phyloP scores from a whole-genome alignment of 2,113 vertebrate genomes.

The Elephantulus edwardii region DNA sequence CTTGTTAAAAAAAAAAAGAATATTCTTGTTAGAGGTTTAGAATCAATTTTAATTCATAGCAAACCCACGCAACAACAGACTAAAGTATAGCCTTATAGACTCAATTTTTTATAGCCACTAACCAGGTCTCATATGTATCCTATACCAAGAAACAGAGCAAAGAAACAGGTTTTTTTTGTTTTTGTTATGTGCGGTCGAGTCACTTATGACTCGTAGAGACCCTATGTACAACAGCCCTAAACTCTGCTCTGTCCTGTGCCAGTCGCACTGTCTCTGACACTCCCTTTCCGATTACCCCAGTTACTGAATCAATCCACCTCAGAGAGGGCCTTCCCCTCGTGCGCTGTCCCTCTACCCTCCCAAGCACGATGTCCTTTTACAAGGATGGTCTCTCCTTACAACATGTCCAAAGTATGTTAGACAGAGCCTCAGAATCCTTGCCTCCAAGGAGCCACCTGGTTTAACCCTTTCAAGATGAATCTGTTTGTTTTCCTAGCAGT shows the following conservation, averaged over 20 bases:
- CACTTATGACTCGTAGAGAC: neutral
- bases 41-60: too few species aligned
- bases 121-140: too few species aligned
- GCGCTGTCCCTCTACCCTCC: neutral
- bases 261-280: neutral
- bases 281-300: neutral
- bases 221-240: neutral
- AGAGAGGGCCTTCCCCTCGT: neutral
- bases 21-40: too few species aligned
- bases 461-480: neutral
- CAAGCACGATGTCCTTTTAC: neutral
- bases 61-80: too few species aligned
- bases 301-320: neutral
- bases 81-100: too few species aligned
- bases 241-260: neutral
- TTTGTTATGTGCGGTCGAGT: too few species aligned
- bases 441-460: neutral
- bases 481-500: neutral
- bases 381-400: neutral
- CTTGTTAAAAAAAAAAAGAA: too few species aligned
- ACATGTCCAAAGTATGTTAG: neutral
- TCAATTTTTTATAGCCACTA: too few species aligned
- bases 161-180: too few species aligned
- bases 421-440: neutral
- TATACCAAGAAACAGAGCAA: too few species aligned